Conservation (phyloP, 2,113 vertebrate species). For the Neotoma lepida region DNA sequence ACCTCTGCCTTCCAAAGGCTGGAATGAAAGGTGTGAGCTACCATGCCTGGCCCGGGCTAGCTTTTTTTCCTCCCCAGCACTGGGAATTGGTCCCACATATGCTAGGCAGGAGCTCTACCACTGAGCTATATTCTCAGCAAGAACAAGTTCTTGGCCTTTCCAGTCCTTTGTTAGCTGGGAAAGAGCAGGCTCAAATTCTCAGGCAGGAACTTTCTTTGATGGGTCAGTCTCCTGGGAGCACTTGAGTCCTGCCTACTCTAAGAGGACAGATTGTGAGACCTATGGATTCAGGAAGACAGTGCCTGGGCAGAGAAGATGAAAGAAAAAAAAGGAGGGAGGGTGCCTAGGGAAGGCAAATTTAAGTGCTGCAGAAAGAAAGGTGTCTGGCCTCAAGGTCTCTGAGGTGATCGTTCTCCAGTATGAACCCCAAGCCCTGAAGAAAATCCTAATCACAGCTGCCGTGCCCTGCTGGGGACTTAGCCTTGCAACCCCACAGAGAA, state of each 20-base stretch:
- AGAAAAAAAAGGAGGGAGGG: not conserved
- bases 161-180: not conserved
- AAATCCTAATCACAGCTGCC: not conserved
- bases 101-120: not conserved
- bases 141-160: not conserved
- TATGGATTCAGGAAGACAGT: not conserved
- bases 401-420: not conserved
- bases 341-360: not conserved
- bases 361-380: not conserved
- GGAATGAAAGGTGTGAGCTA: not conserved
- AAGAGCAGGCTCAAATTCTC: not conserved
- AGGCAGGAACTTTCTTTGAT: not conserved
- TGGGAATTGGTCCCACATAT: not conserved
- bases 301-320: not conserved
- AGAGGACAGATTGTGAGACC: not conserved
- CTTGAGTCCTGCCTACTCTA: not conserved
- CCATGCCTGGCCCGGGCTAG: not conserved
- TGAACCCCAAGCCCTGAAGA: not conserved
- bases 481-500: not conserved
- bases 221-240: not conserved
- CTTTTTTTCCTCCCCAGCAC: not conserved
- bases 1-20: not conserved
- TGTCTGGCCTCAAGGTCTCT: not conserved
- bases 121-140: not conserved
- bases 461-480: not conserved